Percentiles rank a stretch among this genome's conserved stretches.
phyloP scores from a whole-genome alignment of 2,113 vertebrate species.

The Thomomys bottae region DNA sequence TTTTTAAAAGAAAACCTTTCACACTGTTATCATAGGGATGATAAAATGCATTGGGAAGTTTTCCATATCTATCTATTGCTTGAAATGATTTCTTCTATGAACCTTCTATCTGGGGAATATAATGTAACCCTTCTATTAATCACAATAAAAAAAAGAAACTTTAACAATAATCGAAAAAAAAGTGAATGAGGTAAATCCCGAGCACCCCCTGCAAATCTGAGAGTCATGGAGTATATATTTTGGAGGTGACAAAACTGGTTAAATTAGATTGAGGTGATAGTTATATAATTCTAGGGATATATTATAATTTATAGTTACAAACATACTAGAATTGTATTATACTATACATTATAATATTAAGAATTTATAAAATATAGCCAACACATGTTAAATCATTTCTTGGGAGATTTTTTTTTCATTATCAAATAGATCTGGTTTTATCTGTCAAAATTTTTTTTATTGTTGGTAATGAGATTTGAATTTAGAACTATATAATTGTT shows the following conservation, averaged over 20 bases:
- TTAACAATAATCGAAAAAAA: too few relatives aligned
- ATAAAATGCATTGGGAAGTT: not conserved
- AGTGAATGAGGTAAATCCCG: rapidly evolving
- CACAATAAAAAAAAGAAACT: too few relatives aligned
- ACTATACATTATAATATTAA: not conserved
- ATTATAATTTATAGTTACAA: too few relatives aligned
- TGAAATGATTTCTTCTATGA: not conserved
- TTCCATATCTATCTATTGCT: not conserved
- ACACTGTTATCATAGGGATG: too few relatives aligned
- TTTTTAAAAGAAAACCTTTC: too few relatives aligned
- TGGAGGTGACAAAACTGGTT: not conserved
- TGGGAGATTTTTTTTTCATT: not conserved
- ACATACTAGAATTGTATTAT: too few relatives aligned
- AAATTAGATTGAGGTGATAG: not conserved
- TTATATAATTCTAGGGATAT: too few relatives aligned
- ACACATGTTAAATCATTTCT: not conserved
- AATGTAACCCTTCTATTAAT: too few relatives aligned
- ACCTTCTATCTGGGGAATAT: too few relatives aligned
- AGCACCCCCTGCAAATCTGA: rapidly evolving
- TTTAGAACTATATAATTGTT: too few relatives aligned
- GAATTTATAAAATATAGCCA: not conserved
- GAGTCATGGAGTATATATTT: not conserved
- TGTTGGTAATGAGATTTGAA: too few relatives aligned
- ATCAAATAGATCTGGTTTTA: not conserved
- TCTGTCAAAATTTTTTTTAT: not conserved